Evolutionary conservation across 2,797 vertebrate genomes (phyloP).

Genomic region (Peromyscus attwateri): DNA sequence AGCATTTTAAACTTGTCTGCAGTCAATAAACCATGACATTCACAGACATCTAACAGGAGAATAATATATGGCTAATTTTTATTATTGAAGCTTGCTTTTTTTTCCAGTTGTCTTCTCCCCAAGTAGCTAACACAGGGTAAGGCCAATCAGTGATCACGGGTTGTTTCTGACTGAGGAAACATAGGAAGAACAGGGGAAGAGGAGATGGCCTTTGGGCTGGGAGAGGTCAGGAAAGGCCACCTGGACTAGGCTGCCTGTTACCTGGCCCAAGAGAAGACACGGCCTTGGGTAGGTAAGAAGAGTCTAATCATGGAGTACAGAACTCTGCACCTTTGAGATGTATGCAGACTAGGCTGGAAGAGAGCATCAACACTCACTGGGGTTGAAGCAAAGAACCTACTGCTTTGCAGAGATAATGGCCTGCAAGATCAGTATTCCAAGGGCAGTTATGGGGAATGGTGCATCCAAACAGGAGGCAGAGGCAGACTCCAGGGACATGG

Average conservation of each 20-base stretch:
- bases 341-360: neutral
- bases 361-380: rapidly evolving
- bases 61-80: neutral
- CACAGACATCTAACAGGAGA: neutral
- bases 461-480: neutral
- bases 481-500: neutral
- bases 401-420: neutral
- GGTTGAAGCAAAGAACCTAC: neutral
- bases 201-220: neutral
- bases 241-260: neutral
- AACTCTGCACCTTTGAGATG: neutral
- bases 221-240: neutral
- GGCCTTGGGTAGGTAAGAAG: neutral
- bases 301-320: neutral
- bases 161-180: neutral
- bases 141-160: neutral
- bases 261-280: rapidly evolving
- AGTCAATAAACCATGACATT: neutral
- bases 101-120: neutral
- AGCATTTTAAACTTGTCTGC: neutral
- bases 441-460: neutral
- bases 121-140: neutral
- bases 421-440: neutral
- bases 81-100: neutral
- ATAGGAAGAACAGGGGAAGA: neutral